Evolutionary conservation across 2,113 vertebrate species (phyloP).

Genomic region (Bubo scandiacus): DNA sequence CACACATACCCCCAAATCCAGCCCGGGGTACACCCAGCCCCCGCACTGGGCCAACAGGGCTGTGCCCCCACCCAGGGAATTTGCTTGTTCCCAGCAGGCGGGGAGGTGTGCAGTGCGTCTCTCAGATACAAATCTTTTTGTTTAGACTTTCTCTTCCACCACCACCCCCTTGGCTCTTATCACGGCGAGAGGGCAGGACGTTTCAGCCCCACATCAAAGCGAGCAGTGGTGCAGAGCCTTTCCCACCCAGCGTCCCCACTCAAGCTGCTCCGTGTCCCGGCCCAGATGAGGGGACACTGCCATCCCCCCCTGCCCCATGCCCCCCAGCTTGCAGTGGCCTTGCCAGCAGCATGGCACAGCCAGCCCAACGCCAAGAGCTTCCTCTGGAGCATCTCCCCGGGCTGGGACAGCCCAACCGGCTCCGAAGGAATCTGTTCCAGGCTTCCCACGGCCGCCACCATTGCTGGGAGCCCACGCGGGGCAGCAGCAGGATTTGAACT

Average conservation of each 20-base stretch:
- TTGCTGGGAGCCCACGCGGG: rapidly evolving
- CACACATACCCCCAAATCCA: rapidly evolving
- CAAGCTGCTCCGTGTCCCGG: not conserved
- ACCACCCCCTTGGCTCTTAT: not conserved
- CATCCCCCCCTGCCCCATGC: rapidly evolving
- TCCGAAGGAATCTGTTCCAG: not conserved
- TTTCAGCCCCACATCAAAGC: not conserved
- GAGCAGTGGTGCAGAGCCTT: rapidly evolving
- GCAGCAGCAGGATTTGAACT: not conserved
- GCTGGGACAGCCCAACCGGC: not conserved
- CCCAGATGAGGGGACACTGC: rapidly evolving
- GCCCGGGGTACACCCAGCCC: not conserved
- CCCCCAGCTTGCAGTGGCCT: not conserved
- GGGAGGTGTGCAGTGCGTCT: rapidly evolving
- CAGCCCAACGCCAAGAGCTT: not conserved
- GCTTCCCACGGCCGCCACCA: not conserved
- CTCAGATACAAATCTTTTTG: not conserved
- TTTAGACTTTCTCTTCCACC: not conserved
- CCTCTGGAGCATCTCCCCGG: not conserved
- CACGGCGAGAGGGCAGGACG: rapidly evolving
- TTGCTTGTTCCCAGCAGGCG: rapidly evolving
- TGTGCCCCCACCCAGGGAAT: not conserved
- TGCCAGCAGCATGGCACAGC: not conserved
- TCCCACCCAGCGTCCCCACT: not conserved
- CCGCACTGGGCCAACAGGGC: not conserved